Percentiles rank a stretch among this genome's conserved stretches.
Conservation (phyloP, 2,888 invertebrate genomes). For the Oscheius sp. region DNA sequence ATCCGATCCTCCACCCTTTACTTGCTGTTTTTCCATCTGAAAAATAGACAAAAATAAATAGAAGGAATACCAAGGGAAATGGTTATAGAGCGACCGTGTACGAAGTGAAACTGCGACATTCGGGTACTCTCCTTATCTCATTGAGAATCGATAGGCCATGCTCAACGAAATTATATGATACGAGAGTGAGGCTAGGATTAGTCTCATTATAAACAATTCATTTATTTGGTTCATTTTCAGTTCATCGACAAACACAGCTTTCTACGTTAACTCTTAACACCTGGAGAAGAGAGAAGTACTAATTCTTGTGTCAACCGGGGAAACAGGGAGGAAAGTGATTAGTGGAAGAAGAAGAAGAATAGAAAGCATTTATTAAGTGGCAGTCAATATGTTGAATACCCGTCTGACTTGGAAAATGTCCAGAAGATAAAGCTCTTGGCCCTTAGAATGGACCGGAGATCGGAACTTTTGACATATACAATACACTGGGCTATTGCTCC, state of each 20-base stretch:
- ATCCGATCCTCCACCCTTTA: slow-evolving; percentile 10
- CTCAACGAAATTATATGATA: too few species aligned
- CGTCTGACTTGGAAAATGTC: not conserved
- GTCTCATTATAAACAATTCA: too few species aligned
- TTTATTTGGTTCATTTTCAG: too few species aligned
- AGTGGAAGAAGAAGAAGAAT: too few species aligned
- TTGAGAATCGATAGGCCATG: slow-evolving; percentile 15
- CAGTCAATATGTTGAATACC: slow-evolving; percentile 7
- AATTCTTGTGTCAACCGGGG: too few species aligned
- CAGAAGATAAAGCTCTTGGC: slow-evolving; percentile 16
- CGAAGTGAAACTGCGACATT: slow-evolving; percentile 26
- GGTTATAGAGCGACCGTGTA: slow-evolving; percentile 17
- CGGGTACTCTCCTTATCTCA: slow-evolving; percentile 19
- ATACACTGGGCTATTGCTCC: slow-evolving; percentile 12
- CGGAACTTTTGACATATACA: not conserved
- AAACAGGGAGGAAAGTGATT: too few species aligned
- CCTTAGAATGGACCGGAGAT: slow-evolving; percentile 3
- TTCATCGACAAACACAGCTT: too few species aligned
- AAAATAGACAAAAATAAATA: not conserved
- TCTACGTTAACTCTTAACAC: too few species aligned
- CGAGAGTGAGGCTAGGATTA: too few species aligned
- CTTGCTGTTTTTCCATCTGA: slow-evolving; percentile 21
- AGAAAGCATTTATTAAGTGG: too few species aligned
- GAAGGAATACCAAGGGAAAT: not conserved
- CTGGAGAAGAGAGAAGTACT: too few species aligned